Base-by-base conservation (phyloP, 2,113 vertebrate species). In the Vidua chalybeata region DNA sequence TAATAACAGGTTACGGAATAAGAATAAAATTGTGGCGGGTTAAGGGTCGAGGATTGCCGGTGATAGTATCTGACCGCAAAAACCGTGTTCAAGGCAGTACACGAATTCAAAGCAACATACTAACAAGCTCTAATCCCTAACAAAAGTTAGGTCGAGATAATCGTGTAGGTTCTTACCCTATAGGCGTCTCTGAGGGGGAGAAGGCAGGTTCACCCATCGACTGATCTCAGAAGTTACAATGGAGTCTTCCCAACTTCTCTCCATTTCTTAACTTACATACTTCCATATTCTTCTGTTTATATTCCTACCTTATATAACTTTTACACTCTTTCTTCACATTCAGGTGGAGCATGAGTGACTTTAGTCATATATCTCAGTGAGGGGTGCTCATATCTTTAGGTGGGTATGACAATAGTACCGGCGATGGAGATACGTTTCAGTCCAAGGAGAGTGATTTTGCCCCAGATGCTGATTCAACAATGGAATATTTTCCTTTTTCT, bases 401-500 rank as follows among this genome's bases (percentile, higher is more conserved):
- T n/a, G n/a, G 23, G 6, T 23, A 45, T 52, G 23, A 20, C 5
- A 3, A 15, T 5, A 41, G 23, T 27, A 37, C 30, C 24, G 26
- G 39, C 1, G 0, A 30, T n/a, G 20, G 39, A 61, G 54, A 48
- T 14, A 8, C 0, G 2, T 54, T 82, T 54, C 20, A 6, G 24
- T 31, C 14, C 30, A 48, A 48, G 54, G 21, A 54, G 39, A 37
- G 13, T 22, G 33, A 31, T 55, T 68, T 55, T n/a, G 7, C 30
- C 30, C 35, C 0, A 1, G 30, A 7, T 48, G 21, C 48, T 55
- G 39, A 76, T 68, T 62, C 62, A 48, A 22, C 48, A 35, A 41
- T n/a, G 48, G 30, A 20, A 41, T 26, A 27, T 21, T 24, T 68
- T 76, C 78, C n/a, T 68, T 75, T 27, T 21, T 35, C n/a, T 68